Evolutionary conservation across 37 sponge, comb jelly and placozoan species (phyloP).

Genomic region (Halisarca cf. caerulea): DNA sequence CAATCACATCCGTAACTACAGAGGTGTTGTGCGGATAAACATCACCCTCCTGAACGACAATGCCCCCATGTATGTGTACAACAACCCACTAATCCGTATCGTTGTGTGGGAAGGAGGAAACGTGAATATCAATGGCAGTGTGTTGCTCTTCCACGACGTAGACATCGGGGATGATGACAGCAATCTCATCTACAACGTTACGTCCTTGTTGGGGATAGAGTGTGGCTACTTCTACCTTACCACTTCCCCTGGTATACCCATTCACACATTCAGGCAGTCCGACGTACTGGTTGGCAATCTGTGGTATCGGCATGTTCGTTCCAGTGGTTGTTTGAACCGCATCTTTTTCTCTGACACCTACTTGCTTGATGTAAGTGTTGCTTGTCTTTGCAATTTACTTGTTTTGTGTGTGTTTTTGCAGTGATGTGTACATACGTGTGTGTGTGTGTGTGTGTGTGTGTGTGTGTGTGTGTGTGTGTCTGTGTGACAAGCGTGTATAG

Average conservation of each 20-base stretch:
- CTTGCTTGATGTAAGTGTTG: background rate
- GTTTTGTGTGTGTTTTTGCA: no score
- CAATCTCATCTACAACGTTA: constrained; percentile 24
- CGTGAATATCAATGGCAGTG: background rate
- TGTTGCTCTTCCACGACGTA: constrained; percentile 25
- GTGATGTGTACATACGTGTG: no score
- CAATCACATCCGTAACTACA: background rate
- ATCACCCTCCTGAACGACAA: constrained; percentile 48
- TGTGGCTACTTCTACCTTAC: constrained; percentile 42
- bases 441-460: background rate
- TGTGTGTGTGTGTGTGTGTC: background rate
- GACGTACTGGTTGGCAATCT: constrained; percentile 25
- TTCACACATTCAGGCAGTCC: constrained; percentile 31
- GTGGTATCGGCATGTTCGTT: constrained; percentile 19
- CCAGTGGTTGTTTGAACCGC: background rate
- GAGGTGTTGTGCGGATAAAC: constrained; percentile 39
- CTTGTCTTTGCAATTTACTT: no score
- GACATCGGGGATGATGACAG: constrained; percentile 17
- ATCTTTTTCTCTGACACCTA: background rate
- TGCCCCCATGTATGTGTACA: background rate
- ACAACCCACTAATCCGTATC: background rate
- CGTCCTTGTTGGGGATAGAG: no score
- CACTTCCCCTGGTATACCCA: background rate
- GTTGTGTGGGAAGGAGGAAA: constrained; percentile 15
- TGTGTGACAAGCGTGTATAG: no score